These are phyloP conservation scores for Leiothrix lutea DNA, from an alignment of 2,113 vertebrate species.

Conservation along the genomic window DNA sequence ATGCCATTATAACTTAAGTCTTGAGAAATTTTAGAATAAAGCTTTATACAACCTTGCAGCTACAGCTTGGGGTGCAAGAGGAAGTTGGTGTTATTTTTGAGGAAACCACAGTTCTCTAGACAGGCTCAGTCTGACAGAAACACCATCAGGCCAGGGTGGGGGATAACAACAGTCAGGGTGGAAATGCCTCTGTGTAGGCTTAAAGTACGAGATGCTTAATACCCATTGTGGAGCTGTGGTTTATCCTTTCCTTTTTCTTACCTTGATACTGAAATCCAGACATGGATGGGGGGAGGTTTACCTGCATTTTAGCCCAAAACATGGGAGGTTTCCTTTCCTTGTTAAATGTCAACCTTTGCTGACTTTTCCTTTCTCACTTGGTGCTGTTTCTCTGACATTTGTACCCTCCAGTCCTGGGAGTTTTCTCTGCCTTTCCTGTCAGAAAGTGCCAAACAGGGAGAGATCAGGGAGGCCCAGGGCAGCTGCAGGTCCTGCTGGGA, in stretches of 20 bases:
- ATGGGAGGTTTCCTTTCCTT: background rate
- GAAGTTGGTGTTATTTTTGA: background rate
- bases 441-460: background rate
- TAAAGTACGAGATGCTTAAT: background rate
- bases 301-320: background rate
- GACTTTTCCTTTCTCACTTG: rapidly evolving
- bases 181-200: background rate
- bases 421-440: background rate
- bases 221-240: background rate
- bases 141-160: background rate
- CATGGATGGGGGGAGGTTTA: too few relatives aligned
- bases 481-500: background rate
- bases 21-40: background rate
- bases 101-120: background rate
- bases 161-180: background rate
- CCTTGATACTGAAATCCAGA: background rate
- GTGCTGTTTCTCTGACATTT: background rate
- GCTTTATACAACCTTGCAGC: background rate
- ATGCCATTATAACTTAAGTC: background rate
- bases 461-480: background rate
- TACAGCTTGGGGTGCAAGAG: background rate
- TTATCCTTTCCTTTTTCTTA: background rate
- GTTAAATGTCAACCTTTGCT: background rate
- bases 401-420: background rate
- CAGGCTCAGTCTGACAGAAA: background rate